Evolutionary conservation across 2,797 vertebrate species (phyloP), one percentile per base, ranked within the genome.

Genomic region (Salarias fasciatus): DNA sequence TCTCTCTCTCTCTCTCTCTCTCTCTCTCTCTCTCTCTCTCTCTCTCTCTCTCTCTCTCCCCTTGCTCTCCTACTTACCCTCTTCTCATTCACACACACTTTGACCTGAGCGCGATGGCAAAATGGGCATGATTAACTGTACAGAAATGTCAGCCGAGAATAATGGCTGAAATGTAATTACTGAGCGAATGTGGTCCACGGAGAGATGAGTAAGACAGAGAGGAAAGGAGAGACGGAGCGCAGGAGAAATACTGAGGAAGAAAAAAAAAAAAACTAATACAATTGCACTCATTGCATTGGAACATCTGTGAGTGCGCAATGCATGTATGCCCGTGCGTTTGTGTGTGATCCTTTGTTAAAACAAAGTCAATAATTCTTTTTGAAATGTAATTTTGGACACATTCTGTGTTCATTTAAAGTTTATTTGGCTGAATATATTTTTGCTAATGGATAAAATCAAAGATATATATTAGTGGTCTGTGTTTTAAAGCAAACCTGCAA

Each of bases 131-230:
- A 89, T 89, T 89, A 89, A 88, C 86, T 80, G 76, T 74, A 80
- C 62, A 83, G 80, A 89, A 88, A 89, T 88, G 87, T 88, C 87
- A 88, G 82, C 75, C 18, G 76, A 77, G 86, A 87, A 88, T 85
- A 90, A 90, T 84, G 80, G 84, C 72, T 69, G 74, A 74, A 82
- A 85, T 82, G 84, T 88, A 89, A 89, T 90, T 88, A 89, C 77
- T 52, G 76, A 74, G 59, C 28, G 52, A 84, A 61, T 62, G 69
- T 58, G 66, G 76, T 78, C 66, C 62, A 13, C 8, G 13, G 72
- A 82, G 77, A 69, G 82, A 66, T 24, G 55, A 68, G 48, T 30
- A 49, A 83, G 79, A 79, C 57, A 28, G 53, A 52, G 60, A 69
- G 38, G 38, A 53, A 45, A 24, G 18, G 49, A 63, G 44, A 66